Base-by-base conservation (phyloP, 2,113 vertebrate genomes). In the Apodemus sylvaticus region DNA sequence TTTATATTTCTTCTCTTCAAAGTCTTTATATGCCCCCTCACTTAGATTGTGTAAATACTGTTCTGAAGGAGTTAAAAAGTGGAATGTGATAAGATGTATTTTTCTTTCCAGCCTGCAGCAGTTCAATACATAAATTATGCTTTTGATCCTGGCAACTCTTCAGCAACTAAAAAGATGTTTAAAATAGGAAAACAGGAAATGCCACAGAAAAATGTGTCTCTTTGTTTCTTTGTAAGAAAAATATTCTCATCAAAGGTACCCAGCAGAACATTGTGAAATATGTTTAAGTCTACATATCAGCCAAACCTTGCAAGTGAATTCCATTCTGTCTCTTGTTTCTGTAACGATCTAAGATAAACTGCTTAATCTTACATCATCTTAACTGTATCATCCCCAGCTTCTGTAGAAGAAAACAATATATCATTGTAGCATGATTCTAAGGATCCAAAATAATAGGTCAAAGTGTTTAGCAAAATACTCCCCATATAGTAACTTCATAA, bases 141-240 rank as follows among this genome's bases (percentile, higher is more conserved):
- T 87, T 97, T 97, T 97, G 90, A 97, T 94, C 66, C 62, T 97
- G 96, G 97, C 92, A 97, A 95, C 86, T 96, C 79, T 96, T 96
- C n/a, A 45, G 39, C 86, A 94, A 93, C 95, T 95, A 89, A 96
- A 96, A 96, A 95, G 90, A 97, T 97, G 92, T 96, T 97, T 94
- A 94, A 98, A 97, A 96, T 90, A 94, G 77, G 78, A 97, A 98
- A 97, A 97, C 96, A 97, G 97, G 95, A 98, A 97, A 97, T 97
- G 95, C 97, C 96, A 96, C 85, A 87, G 94, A 96, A 89, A 97
- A 95, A 97, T 95, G 93, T 96, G 96, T 92, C 92, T 96, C 96
- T 97, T 97, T 98, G 96, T 97, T 97, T 96, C 86, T 92, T 94
- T 86, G 48, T 24, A 95, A 95, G 76, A 97, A 98, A 95, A 53